phyloP scores from a whole-genome alignment of 2,888 invertebrate genomes.

The Drosophila emarginata region DNA sequence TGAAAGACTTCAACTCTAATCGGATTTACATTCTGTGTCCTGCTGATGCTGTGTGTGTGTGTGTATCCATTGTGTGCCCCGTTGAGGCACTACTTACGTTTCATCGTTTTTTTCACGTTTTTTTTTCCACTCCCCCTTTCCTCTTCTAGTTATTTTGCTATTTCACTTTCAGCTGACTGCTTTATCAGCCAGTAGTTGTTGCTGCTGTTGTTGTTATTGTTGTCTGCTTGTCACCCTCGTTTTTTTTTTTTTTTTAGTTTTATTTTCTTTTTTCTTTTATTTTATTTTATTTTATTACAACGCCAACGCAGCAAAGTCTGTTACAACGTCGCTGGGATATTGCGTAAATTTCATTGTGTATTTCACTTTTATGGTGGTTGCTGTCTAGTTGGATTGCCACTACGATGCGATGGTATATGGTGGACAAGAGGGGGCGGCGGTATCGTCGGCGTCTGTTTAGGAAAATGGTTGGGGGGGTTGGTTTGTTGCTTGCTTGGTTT shows the following conservation, averaged over 20 bases:
- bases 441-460: not conserved
- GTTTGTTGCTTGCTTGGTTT: constrained; percentile 27
- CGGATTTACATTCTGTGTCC: constrained; percentile 63
- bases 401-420: not conserved
- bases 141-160: constrained; percentile 23
- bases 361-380: constrained; percentile 72
- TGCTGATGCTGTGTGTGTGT: not conserved
- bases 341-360: constrained; percentile 77
- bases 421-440: not conserved
- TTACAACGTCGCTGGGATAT: constrained; percentile 60
- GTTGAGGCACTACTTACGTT: constrained; percentile 23
- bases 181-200: constrained; percentile 48
- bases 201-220: constrained; percentile 54
- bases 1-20: constrained; percentile 66
- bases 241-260: constrained; percentile 24
- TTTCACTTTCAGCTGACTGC: constrained; percentile 64
- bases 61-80: not conserved
- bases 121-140: not conserved
- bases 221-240: constrained; percentile 72
- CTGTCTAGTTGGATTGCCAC: constrained; percentile 35
- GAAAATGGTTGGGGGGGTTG: constrained; percentile 12
- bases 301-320: constrained; percentile 63
- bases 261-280: constrained; percentile 4
- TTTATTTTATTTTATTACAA: constrained; percentile 70
- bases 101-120: constrained; percentile 8